Conservation (phyloP, 2,797 vertebrate species). For the Neomorphus geoffroyi region DNA sequence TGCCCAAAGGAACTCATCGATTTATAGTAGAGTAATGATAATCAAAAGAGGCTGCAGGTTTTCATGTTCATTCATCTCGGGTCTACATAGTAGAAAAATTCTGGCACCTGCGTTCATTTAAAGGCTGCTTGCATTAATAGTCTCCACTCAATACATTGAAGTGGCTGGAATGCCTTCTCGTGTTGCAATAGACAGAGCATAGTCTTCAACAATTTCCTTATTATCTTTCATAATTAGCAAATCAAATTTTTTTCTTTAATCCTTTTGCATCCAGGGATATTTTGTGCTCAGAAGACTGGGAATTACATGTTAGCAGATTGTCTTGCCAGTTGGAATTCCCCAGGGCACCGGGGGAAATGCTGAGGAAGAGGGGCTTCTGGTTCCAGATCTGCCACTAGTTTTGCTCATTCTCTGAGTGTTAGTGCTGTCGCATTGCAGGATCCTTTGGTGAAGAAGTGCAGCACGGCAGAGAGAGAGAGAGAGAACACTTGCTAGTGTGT, state of each 20-base stretch:
- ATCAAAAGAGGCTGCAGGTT: not conserved
- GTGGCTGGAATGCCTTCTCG: not conserved
- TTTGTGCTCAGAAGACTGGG: not conserved
- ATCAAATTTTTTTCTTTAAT: conserved; percentile 40
- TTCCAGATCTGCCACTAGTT: not conserved
- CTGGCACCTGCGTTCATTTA: not conserved
- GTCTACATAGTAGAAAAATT: not conserved
- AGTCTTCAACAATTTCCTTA: conserved; percentile 3
- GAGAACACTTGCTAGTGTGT: not conserved
- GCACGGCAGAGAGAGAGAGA: not conserved
- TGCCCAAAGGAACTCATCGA: not conserved
- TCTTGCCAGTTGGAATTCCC: conserved; percentile 1
- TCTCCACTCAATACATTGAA: not conserved
- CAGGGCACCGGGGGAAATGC: not conserved
- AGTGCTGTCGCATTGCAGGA: not conserved
- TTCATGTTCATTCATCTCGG: not conserved
- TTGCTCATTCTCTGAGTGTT: not conserved
- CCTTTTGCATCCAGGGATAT: conserved; percentile 9
- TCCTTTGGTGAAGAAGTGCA: not conserved
- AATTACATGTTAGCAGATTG: not conserved
- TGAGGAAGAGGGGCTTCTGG: not conserved
- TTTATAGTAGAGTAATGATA: not conserved
- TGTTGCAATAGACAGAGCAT: not conserved
- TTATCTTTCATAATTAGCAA: conserved; percentile 31
- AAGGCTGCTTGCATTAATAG: not conserved